Evolutionary conservation across 2,888 invertebrate genomes (phyloP).

Genomic region (Torymus texanus): DNA sequence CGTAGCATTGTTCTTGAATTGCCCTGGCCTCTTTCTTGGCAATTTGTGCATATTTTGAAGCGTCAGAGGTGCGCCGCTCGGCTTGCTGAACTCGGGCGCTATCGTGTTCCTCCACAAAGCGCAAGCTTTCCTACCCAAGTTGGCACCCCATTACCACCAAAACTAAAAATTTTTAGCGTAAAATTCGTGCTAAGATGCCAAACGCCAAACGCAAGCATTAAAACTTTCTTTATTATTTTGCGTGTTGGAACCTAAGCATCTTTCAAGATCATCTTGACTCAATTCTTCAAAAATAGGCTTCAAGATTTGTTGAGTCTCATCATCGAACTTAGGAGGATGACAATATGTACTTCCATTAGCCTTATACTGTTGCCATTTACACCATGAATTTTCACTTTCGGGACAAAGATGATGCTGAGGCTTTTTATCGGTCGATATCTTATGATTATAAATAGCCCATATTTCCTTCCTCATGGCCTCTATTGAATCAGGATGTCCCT

Average conservation of each 20-base stretch:
- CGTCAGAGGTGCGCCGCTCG: too few relatives aligned
- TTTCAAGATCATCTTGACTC: slow-evolving; percentile 12
- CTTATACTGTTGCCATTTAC: slow-evolving; percentile 31
- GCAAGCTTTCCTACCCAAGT: too few relatives aligned
- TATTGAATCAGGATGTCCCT: slow-evolving; percentile 23
- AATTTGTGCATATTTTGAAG: too few relatives aligned
- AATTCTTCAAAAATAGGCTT: slow-evolving; percentile 33
- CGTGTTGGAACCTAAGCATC: slow-evolving; percentile 18
- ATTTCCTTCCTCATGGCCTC: slow-evolving; percentile 28
- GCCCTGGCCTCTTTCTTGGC: too few relatives aligned
- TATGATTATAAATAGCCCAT: slow-evolving; percentile 23
- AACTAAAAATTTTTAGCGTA: too few relatives aligned
- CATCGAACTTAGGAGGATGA: slow-evolving; percentile 21
- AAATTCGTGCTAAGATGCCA: too few relatives aligned
- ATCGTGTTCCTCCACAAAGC: too few relatives aligned
- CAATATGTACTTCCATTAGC: neutral
- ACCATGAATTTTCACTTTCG: slow-evolving; percentile 15
- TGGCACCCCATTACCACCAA: too few relatives aligned
- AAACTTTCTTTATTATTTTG: neutral
- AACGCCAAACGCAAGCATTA: neutral
- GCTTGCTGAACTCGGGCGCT: too few relatives aligned
- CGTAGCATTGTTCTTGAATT: too few relatives aligned
- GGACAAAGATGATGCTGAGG: slow-evolving; percentile 36
- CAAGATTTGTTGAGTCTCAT: slow-evolving; percentile 22
- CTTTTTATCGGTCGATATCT: slow-evolving; percentile 27